phyloP scores from a whole-genome alignment of 2,888 invertebrate genomes.

The Microplitis manilae region DNA sequence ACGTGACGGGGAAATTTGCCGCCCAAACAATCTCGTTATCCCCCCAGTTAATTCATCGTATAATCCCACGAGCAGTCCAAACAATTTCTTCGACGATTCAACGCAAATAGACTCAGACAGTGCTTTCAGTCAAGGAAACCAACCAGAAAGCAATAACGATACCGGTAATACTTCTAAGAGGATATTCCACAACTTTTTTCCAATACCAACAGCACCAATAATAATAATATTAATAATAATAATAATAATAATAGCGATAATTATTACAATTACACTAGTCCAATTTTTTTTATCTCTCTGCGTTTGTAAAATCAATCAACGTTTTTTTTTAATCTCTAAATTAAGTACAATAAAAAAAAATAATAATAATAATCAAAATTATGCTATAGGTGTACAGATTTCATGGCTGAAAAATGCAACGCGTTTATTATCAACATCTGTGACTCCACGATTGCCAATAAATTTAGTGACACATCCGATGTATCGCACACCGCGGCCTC shows the following conservation, averaged over 20 bases:
- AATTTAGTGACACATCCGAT: slow-evolving; percentile 61
- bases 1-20: slow-evolving; percentile 68
- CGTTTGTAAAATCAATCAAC: no score
- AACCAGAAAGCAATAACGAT: slow-evolving; percentile 53
- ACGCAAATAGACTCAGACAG: slow-evolving; percentile 58
- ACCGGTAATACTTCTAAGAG: slow-evolving; percentile 36
- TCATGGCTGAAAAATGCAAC: slow-evolving; percentile 68
- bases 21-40: slow-evolving; percentile 72
- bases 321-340: background rate
- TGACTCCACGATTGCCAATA: slow-evolving; percentile 55
- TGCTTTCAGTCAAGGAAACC: slow-evolving; percentile 44
- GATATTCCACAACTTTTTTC: no score
- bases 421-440: slow-evolving; percentile 57
- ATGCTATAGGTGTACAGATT: slow-evolving; percentile 60
- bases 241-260: no score
- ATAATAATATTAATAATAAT: no score
- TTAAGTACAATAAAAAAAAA: slow-evolving; percentile 37
- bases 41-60: slow-evolving; percentile 51
- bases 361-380: background rate
- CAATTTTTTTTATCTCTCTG: no score
- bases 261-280: no score
- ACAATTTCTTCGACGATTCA: slow-evolving; percentile 10
- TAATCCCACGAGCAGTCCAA: slow-evolving; percentile 6
- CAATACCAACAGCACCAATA: no score
- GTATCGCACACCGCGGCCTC: slow-evolving; percentile 52